Base-by-base conservation (phyloP, 2,797 vertebrate species). In the Myotis vivesi region DNA sequence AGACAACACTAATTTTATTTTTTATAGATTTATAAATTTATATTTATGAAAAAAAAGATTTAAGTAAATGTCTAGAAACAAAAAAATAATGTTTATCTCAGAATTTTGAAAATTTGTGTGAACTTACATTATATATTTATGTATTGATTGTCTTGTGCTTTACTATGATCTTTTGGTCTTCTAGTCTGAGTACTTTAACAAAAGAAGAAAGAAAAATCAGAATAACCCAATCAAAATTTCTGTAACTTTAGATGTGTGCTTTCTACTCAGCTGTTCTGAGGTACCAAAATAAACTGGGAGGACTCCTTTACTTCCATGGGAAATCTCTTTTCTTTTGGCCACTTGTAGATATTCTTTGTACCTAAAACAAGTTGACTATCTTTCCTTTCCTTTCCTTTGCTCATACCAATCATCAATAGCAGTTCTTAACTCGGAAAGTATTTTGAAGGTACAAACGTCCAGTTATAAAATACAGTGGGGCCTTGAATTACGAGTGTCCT, bases 21-120 rank as follows among this genome's bases (percentile, higher is more conserved):
- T 85, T 59, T 59, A 85, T 38, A 68, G 28, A 57, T 72, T 77
- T 68, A 71, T n/a, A 77, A 64, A 68, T 33, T 73, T 28, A 59
- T 72, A 82, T 64, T 93, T 94, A 83, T 41, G n/a, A 81, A 77
- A 86, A 85, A 72, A 93, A 92, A 79, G 46, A 72, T 57, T 55
- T 33, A 59, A 4, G 16, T 87, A 87, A 92, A 75, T 59, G 64
- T 19, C 6, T 82, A 77, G 59, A 41, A 41, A 22, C 23, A 57
- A 10, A 94, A 28, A 96, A 95, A 51, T 36, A 73, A 93, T 38
- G 9, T 49, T 83, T 86, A 73, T 71, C 76, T 93, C 49, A n/a
- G 73, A 41, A 79, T 44, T 87, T 13, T 80, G 28, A 90, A 81
- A 82, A 69, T 79, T 55, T 46, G 9, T n/a, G 12, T 38, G 7